Percentiles rank a stretch among this genome's conserved stretches.
Conservation (phyloP, 2,113 vertebrate species). For the Numenius arquata region DNA sequence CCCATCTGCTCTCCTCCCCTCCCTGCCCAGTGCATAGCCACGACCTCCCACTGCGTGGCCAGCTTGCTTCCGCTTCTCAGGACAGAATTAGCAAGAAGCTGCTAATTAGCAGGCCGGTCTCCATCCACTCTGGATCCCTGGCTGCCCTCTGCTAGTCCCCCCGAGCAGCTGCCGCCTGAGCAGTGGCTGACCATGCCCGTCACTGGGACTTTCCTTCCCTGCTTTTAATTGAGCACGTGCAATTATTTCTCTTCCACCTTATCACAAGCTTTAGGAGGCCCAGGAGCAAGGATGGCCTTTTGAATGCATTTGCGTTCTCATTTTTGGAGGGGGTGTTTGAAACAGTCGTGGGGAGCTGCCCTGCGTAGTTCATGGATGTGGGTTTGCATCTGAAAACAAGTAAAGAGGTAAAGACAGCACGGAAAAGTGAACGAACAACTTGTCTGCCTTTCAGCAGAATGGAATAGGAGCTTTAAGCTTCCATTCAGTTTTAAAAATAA, state of each 20-base stretch:
- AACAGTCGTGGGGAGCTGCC: neutral
- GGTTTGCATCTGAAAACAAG: neutral
- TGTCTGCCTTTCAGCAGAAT: neutral
- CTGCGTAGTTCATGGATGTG: neutral
- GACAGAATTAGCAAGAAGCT: neutral
- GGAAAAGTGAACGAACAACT: neutral
- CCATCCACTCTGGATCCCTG: neutral
- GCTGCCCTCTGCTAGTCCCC: neutral
- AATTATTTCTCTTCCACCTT: neutral
- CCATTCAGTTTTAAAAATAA: neutral
- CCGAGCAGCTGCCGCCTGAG: neutral
- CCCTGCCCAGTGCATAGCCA: accelerated
- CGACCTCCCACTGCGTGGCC: neutral
- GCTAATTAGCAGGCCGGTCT: neutral
- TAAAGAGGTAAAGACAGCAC: neutral
- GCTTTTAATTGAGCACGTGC: neutral
- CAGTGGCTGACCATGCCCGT: accelerated
- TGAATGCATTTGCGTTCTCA: neutral
- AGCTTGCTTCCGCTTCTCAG: neutral
- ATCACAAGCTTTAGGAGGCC: neutral
- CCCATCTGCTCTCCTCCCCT: neutral
- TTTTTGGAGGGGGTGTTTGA: neutral
- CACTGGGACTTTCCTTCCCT: neutral
- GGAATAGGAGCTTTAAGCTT: neutral
- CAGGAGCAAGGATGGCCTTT: neutral